Evolutionary conservation across 2,113 vertebrate species (phyloP).

Genomic region (Daphoenositta chrysoptera): DNA sequence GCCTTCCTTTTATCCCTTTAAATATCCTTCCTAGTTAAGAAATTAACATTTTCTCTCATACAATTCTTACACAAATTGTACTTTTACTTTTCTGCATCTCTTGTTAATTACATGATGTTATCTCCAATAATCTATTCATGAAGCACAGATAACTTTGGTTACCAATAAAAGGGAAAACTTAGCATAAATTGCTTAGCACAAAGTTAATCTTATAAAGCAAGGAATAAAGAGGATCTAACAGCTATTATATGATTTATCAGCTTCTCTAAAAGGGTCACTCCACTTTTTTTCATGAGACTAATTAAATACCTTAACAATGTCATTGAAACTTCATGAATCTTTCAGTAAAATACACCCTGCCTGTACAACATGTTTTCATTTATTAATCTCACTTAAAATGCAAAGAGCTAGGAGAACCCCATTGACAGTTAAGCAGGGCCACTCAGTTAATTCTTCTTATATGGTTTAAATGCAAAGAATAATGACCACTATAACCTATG

Average conservation of each 20-base stretch:
- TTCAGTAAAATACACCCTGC: conserved; percentile 79
- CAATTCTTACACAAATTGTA: conserved; percentile 87
- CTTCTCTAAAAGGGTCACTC: conserved; percentile 84
- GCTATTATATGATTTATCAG: conserved; percentile 84
- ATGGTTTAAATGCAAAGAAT: conserved; percentile 66
- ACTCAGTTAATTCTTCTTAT: conserved; percentile 73
- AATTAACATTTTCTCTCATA: conserved; percentile 86
- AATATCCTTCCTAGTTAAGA: conserved; percentile 87
- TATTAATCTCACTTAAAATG: conserved; percentile 92
- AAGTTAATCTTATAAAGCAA: conserved; percentile 90
- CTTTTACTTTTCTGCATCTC: conserved; percentile 83
- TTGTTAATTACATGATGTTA: conserved; percentile 96
- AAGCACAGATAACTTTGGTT: conserved; percentile 81
- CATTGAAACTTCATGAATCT: conserved; percentile 81
- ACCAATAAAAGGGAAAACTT: conserved; percentile 75
- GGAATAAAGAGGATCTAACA: conserved; percentile 82
- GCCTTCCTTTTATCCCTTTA: conserved; percentile 84
- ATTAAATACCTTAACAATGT: conserved; percentile 90
- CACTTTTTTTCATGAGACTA: conserved; percentile 83
- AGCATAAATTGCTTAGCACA: conserved; percentile 92
- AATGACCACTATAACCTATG: conserved; percentile 65
- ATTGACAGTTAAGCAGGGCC: conserved; percentile 69
- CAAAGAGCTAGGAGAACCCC: conserved; percentile 76
- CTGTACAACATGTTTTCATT: conserved; percentile 79
- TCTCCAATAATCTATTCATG: conserved; percentile 92